phyloP scores from a whole-genome alignment of 2,888 invertebrate genomes.

The Eupsilia transversa region DNA sequence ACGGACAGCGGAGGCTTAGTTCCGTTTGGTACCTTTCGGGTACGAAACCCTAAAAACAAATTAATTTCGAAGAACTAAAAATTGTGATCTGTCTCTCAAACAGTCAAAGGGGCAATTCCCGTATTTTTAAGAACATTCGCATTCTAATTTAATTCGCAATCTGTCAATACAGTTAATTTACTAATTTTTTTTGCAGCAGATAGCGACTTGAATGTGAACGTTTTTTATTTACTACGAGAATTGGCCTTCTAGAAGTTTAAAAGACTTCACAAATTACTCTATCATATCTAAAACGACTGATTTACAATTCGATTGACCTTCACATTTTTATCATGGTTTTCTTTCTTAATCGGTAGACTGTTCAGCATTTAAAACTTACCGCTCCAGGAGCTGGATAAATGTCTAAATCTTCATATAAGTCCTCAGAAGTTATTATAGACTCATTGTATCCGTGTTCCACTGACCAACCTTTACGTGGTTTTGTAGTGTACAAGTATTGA shows the following conservation, averaged over 20 bases:
- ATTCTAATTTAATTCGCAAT: too few species aligned
- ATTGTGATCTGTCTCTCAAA: not conserved
- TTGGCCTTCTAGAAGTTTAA: too few species aligned
- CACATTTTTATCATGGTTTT: not conserved
- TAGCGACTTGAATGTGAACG: too few species aligned
- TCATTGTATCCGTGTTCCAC: conserved; percentile 66
- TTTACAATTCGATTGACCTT: too few species aligned
- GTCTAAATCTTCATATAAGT: not conserved
- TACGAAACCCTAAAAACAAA: too few species aligned
- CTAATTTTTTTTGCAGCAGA: too few species aligned
- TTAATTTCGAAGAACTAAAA: not conserved
- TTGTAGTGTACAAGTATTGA: conserved; percentile 59
- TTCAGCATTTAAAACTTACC: conserved; percentile 61
- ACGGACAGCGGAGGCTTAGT: too few species aligned
- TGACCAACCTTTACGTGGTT: conserved; percentile 65
- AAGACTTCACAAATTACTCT: not conserved
- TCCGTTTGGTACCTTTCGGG: too few species aligned
- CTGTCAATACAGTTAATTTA: too few species aligned
- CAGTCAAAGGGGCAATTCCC: too few species aligned
- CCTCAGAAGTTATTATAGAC: not conserved
- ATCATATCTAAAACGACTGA: not conserved
- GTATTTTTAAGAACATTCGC: too few species aligned
- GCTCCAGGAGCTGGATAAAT: conserved; percentile 72
- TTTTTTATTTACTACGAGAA: too few species aligned
- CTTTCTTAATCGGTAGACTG: not conserved